These are phyloP conservation scores for Paradisaea rubra DNA, from an alignment of 2,113 vertebrate species.

Conservation along the genomic window DNA sequence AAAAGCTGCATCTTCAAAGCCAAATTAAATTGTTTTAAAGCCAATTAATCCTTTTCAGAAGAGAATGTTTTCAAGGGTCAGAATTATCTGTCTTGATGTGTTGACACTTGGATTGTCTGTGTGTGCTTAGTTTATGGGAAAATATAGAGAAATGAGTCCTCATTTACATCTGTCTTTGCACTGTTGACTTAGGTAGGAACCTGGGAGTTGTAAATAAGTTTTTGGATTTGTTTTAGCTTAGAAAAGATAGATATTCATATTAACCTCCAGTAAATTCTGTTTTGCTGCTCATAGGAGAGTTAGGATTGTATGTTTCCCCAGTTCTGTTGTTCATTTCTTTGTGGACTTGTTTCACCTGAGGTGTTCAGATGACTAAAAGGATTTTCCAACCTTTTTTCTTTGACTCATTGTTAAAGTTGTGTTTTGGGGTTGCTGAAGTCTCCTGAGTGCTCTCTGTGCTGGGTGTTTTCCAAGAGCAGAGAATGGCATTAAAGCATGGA, in stretches of 20 bases:
- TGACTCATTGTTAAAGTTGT: neutral
- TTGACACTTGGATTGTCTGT: conserved; percentile 47
- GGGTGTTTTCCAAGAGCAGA: neutral
- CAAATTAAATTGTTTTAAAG: conserved; percentile 43
- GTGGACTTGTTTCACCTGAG: neutral
- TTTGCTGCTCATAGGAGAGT: neutral
- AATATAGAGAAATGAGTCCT: neutral
- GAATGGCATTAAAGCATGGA: neutral
- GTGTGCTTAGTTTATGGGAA: conserved; percentile 31
- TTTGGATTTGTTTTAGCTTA: conserved; percentile 15
- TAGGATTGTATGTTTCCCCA: neutral
- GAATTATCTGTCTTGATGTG: conserved; percentile 49
- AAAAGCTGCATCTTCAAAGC: conserved; percentile 47
- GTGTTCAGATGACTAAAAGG: neutral
- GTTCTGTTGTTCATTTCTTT: neutral
- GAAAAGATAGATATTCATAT: neutral
- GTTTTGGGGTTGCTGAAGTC: neutral
- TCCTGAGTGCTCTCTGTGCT: neutral
- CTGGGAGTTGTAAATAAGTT: neutral
- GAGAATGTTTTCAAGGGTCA: conserved; percentile 16
- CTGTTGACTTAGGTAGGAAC: neutral
- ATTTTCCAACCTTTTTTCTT: neutral
- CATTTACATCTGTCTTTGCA: conserved; percentile 18
- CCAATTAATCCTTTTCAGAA: conserved; percentile 50
- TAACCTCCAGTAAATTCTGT: neutral